Evolutionary conservation across 2,113 vertebrate genomes (phyloP), one percentile per base, ranked within the genome.

Genomic region (Lichenostomus cassidix): DNA sequence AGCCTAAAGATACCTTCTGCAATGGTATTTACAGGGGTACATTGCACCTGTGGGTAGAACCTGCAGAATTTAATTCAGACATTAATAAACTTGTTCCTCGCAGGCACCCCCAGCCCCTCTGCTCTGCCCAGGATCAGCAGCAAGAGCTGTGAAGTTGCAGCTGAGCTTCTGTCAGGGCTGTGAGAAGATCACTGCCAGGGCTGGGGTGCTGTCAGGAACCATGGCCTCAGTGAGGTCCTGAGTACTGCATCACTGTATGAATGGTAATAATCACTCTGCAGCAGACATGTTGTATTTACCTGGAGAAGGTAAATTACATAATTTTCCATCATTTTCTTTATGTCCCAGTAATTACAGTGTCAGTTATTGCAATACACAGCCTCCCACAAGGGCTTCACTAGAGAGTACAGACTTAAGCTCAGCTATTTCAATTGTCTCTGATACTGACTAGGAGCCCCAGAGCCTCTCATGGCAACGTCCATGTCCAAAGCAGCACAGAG

Each of bases 11-110:
- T 2, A 17, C 0, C 6, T 52, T 59, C 52, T 42, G 31, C 22
- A 42, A 9, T 6, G 46, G 27, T 3, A 18, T 28, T 55, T 41
- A n/a, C 15, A 35, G 73, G 50, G 14, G 69, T 17, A 2, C 49
- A 8, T 2, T 11, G 37, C 52, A 41, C 7, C 21, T 0, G 0
- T 19, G 63, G 63, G 3, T 8, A 50, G 39, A 67, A 63, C 11
- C 23, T 13, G 42, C 11, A 70, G 50, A 25, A 31, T 27, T 50
- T 24, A 49, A 60, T 14, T 17, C 0, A 19, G 22, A 29, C 59
- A 18, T 27, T 31, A 28, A 49, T 7, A 35, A 56, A 28, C 11
- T 29, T 11, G n/a, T 9, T 16, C 22, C 7, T 4, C 15, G 3
- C 22, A 7, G 76, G 41, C 7, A 9, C 7, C 56, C 27, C 55